Conservation (phyloP, 2,888 invertebrate genomes). For the Tuberolachnus salignus region DNA sequence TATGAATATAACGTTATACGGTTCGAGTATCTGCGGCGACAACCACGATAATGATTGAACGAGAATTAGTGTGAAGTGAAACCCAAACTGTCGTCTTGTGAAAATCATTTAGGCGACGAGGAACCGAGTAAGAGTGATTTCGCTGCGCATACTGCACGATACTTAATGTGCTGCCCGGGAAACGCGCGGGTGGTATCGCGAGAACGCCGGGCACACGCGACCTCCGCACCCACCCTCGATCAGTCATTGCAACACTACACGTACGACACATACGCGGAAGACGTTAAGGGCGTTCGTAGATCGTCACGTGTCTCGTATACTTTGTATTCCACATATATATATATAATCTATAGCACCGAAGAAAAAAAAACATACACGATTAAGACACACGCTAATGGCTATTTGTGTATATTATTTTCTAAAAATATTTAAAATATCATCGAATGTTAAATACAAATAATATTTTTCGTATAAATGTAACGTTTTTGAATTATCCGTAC, state of each 20-base stretch:
- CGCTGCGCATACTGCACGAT: not conserved
- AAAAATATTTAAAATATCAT: not conserved
- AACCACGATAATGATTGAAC: slow-evolving; percentile 37
- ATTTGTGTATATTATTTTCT: not conserved
- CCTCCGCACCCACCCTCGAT: slow-evolving; percentile 46
- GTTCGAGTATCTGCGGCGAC: not conserved
- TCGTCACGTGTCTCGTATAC: slow-evolving; percentile 2
- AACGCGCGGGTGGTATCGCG: slow-evolving; percentile 39
- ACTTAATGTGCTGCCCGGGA: slow-evolving; percentile 31
- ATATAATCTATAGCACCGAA: not conserved
- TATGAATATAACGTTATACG: too few species aligned
- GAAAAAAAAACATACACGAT: too few species aligned
- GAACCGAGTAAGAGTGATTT: slow-evolving; percentile 6
- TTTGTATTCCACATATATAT: slow-evolving; percentile 11
- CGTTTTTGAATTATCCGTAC: too few species aligned
- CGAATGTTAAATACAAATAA: not conserved
- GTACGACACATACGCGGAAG: not conserved
- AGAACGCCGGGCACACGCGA: slow-evolving; percentile 39
- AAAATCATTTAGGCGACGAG: slow-evolving; percentile 22
- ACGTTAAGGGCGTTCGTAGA: not conserved
- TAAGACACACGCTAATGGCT: not conserved
- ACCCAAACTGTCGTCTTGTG: slow-evolving; percentile 19
- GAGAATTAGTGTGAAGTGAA: not conserved
- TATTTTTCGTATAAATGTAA: too few species aligned
- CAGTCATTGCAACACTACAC: slow-evolving; percentile 43